A percentile compares a stretch with the other conserved stretches of the same genome.
Evolutionary conservation across 2,888 invertebrate species (phyloP).

Genomic region (Lithophane ornitopus): DNA sequence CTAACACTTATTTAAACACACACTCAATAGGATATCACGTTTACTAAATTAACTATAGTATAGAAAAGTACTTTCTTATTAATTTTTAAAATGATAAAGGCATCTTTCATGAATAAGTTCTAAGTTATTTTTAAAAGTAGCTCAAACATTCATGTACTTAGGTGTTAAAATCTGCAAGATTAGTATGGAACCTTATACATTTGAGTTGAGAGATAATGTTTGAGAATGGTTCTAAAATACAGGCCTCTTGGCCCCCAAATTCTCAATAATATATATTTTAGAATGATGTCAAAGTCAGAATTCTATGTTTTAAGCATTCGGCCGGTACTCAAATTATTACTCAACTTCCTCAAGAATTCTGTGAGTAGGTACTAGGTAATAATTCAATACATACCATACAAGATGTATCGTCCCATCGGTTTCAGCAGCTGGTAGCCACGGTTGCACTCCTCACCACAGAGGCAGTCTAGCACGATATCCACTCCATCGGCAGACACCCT

Average conservation of each 20-base stretch:
- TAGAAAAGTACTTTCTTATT: neutral
- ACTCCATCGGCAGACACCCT: conserved; percentile 95
- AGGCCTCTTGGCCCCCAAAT: neutral
- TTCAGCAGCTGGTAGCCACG: conserved; percentile 95
- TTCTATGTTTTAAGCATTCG: neutral
- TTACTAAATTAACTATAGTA: conserved; percentile 25
- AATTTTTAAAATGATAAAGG: too few relatives aligned
- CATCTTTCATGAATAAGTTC: too few relatives aligned
- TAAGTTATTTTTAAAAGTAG: neutral
- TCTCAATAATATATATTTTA: neutral
- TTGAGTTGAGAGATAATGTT: too few relatives aligned
- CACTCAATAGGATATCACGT: conserved; percentile 32
- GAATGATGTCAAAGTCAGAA: neutral
- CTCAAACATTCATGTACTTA: neutral
- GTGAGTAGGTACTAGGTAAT: too few relatives aligned
- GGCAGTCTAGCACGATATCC: conserved; percentile 96
- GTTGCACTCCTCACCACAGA: conserved; percentile 97
- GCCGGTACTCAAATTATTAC: neutral
- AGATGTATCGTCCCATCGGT: conserved; percentile 96
- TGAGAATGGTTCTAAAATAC: neutral
- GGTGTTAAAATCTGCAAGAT: neutral
- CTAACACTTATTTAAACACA: conserved; percentile 54
- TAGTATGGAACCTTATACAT: neutral
- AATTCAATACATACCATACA: conserved; percentile 92
- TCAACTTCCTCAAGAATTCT: neutral